Evolutionary conservation across 2,113 vertebrate species (phyloP).

Genomic region (Rhineura floridana): DNA sequence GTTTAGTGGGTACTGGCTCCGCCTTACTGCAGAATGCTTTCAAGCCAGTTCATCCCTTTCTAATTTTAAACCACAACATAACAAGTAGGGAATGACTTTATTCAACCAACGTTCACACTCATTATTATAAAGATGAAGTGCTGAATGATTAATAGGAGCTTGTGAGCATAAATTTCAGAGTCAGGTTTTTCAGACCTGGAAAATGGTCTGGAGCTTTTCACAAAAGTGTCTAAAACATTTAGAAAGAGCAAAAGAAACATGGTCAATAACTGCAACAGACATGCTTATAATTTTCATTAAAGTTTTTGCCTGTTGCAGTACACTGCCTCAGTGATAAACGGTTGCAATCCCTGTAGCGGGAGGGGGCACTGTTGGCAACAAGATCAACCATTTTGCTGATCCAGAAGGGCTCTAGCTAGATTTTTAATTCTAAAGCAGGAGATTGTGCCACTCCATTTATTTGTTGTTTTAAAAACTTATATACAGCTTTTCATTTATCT

Average conservation of each 20-base stretch:
- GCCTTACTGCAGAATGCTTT: neutral
- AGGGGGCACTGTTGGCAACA: neutral
- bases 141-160: constrained; percentile 46
- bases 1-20: neutral
- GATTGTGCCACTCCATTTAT: neutral
- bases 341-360: neutral
- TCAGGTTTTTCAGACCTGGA: constrained; percentile 26
- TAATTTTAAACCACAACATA: constrained; percentile 36
- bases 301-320: constrained; percentile 34
- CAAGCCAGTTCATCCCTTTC: constrained; percentile 17
- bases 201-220: constrained; percentile 25
- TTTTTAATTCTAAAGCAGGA: neutral
- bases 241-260: neutral
- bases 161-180: neutral
- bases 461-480: no score
- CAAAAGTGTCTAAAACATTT: constrained; percentile 22
- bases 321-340: neutral
- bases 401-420: neutral
- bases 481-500: no score
- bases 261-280: neutral
- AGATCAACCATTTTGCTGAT: neutral
- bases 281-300: constrained; percentile 39
- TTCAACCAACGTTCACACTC: constrained; percentile 1
- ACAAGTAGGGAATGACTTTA: constrained; percentile 41
- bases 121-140: constrained; percentile 18